phyloP scores from a whole-genome alignment of 2,888 invertebrate species.

The Ecliptopera silaceata region DNA sequence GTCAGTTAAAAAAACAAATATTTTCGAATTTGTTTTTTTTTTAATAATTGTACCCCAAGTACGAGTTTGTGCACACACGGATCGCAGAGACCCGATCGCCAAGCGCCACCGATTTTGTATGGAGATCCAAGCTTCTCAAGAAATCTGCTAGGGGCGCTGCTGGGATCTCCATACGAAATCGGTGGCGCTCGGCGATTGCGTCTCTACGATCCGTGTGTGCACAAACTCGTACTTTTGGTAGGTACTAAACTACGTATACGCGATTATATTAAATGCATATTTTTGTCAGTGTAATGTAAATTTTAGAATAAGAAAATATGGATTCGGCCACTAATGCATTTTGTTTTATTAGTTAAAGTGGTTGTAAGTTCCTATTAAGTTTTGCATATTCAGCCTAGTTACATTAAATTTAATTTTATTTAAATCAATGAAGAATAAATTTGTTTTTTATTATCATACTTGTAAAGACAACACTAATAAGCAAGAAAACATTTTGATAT shows the following conservation, averaged over 20 bases:
- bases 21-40: background rate
- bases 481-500: background rate
- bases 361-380: conserved; percentile 75
- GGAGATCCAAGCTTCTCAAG: too few relatives aligned
- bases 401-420: background rate
- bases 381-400: conserved; percentile 31
- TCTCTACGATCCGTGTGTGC: too few relatives aligned
- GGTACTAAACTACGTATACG: conserved; percentile 30
- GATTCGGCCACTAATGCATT: conserved; percentile 58
- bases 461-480: background rate
- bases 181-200: too few relatives aligned
- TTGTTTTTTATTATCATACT: background rate
- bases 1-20: background rate
- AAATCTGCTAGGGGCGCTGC: too few relatives aligned
- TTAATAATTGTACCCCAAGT: too few relatives aligned
- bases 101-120: too few relatives aligned
- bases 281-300: conserved; percentile 35
- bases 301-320: conserved; percentile 40
- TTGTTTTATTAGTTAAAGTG: conserved; percentile 58
- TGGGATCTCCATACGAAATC: too few relatives aligned
- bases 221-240: too few relatives aligned
- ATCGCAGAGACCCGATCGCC: too few relatives aligned
- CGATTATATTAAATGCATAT: conserved; percentile 23
- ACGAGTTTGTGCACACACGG: too few relatives aligned
- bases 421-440: background rate